Percentiles rank a stretch among this genome's conserved stretches.
Evolutionary conservation across 1,140 invertebrate genomes (phyloP).

Genomic region (Coelopa frigida): DNA sequence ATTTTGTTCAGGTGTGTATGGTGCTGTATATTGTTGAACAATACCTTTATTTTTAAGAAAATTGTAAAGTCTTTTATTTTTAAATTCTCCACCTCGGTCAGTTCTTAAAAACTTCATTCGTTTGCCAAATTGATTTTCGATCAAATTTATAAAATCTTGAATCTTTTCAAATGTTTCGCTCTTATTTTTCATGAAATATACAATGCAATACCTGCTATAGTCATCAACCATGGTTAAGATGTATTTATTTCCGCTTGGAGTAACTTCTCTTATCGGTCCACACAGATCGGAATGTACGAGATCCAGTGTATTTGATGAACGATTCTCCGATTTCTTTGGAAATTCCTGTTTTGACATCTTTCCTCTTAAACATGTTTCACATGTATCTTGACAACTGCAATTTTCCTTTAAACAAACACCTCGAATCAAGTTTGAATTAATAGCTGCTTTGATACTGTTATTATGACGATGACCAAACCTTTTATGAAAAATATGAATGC

Average conservation of each 20-base stretch:
- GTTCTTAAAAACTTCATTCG: constrained; percentile 21
- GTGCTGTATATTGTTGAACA: constrained; percentile 19
- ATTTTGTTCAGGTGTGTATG: constrained; percentile 40
- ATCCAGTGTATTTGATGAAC: too few relatives aligned
- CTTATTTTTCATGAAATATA: constrained; percentile 33
- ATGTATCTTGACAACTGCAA: background rate
- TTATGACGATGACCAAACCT: constrained; percentile 5
- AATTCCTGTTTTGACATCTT: background rate
- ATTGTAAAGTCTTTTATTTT: constrained; percentile 16
- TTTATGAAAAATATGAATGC: constrained; percentile 3
- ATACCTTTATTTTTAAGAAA: constrained; percentile 16
- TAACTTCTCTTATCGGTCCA: too few relatives aligned
- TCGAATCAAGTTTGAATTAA: background rate
- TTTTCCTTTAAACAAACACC: background rate
- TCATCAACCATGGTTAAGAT: constrained; percentile 31
- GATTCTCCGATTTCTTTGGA: too few relatives aligned
- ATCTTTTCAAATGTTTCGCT: constrained; percentile 21
- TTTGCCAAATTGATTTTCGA: constrained; percentile 17
- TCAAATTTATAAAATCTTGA: constrained; percentile 6
- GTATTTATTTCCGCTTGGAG: constrained; percentile 20
- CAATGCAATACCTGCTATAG: constrained; percentile 16
- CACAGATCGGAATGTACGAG: too few relatives aligned
- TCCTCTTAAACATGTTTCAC: constrained; percentile 5
- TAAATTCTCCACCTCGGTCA: constrained; percentile 26
- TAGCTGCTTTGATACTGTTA: background rate